Evolutionary conservation across 2,888 invertebrate species (phyloP).

Genomic region (Mythimna lalbum): DNA sequence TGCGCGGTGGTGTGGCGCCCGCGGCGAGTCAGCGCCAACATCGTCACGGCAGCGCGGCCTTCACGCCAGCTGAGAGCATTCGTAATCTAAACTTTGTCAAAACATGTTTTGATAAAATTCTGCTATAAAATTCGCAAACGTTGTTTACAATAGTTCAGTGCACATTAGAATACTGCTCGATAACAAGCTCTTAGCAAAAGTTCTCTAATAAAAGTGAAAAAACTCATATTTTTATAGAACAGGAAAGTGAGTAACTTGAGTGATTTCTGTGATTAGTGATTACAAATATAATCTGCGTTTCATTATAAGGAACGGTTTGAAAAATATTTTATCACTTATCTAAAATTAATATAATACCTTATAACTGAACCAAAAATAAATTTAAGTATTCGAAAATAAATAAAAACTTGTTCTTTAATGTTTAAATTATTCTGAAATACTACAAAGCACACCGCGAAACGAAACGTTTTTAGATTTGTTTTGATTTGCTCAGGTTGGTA

Average conservation of each 20-base stretch:
- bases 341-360: not conserved
- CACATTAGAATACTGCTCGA: conserved; percentile 6
- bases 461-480: conserved; percentile 68
- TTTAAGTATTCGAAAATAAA: not conserved
- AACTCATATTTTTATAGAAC: not conserved
- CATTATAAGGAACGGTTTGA: not conserved
- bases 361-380: not conserved
- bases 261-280: too few species aligned
- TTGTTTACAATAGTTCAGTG: conserved; percentile 43
- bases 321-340: not conserved
- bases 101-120: conserved; percentile 79
- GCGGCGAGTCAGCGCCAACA: conserved; percentile 36
- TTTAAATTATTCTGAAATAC: not conserved
- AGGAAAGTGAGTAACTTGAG: conserved; percentile 7
- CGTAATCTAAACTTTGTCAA: conserved; percentile 39
- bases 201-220: not conserved
- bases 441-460: conserved; percentile 23
- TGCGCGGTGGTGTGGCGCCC: conserved; percentile 40
- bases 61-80: conserved; percentile 26
- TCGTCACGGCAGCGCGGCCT: conserved; percentile 29
- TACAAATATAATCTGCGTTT: conserved; percentile 7
- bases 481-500: conserved; percentile 77
- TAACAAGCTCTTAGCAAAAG: not conserved
- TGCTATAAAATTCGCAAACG: conserved; percentile 70
- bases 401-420: not conserved